These are phyloP conservation scores for Bombus superbus DNA, from an alignment of 1,140 invertebrate genomes.

Conservation along the genomic window DNA sequence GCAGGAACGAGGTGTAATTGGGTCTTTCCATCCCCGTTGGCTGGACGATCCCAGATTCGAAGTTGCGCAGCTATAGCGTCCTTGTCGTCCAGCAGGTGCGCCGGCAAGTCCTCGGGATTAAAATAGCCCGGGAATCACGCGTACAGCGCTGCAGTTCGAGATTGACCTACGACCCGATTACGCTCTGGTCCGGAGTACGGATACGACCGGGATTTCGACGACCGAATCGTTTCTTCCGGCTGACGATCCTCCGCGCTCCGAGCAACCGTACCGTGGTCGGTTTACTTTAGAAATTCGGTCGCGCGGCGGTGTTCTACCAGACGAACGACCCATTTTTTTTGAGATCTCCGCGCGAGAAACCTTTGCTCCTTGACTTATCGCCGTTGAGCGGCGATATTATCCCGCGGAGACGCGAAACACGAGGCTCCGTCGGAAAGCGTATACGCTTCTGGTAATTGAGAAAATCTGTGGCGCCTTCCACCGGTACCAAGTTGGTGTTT, in stretches of 20 bases:
- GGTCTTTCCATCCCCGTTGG: conserved; percentile 44
- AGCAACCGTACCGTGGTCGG: not conserved
- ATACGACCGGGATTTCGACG: conserved; percentile 6
- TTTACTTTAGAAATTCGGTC: not conserved
- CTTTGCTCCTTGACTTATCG: too few species aligned
- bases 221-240: not conserved
- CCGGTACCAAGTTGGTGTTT: not conserved
- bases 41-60: conserved; percentile 27
- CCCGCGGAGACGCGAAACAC: too few species aligned
- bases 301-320: too few species aligned
- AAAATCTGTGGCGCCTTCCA: not conserved
- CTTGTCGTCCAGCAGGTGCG: conserved; percentile 50
- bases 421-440: too few species aligned
- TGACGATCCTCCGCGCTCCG: too few species aligned
- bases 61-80: conserved; percentile 42
- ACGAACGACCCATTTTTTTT: not conserved
- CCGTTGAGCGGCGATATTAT: too few species aligned
- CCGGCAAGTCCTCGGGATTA: conserved; percentile 49
- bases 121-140: conserved; percentile 51
- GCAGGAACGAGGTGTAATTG: conserved; percentile 68
- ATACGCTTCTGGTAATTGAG: not conserved
- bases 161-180: conserved; percentile 51
- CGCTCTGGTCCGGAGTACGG: not conserved
- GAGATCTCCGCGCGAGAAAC: not conserved
- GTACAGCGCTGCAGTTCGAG: conserved; percentile 50